These are phyloP conservation scores for Escarpia spicata DNA, from an alignment of 2,888 invertebrate genomes.

Conservation along the genomic window DNA sequence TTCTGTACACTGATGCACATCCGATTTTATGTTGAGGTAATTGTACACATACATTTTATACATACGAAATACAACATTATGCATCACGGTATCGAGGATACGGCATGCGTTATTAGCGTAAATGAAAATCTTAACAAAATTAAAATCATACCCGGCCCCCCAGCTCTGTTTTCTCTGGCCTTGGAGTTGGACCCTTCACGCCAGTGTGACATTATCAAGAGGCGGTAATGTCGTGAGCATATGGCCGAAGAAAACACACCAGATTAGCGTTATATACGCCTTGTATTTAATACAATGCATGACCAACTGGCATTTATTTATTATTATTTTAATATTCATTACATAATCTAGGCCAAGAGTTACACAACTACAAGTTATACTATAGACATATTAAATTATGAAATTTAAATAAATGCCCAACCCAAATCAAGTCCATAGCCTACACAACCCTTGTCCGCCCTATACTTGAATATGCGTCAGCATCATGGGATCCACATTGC, in stretches of 20 bases:
- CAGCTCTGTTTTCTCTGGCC: neutral
- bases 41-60: neutral
- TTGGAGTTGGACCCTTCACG: conserved; percentile 13
- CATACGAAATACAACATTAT: neutral
- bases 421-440: too few relatives aligned
- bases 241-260: neutral
- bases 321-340: too few relatives aligned
- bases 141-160: conserved; percentile 6
- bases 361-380: too few relatives aligned
- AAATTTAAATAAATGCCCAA: too few relatives aligned
- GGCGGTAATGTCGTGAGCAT: neutral
- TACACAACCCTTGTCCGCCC: too few relatives aligned
- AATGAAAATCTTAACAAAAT: neutral
- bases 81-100: neutral
- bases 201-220: neutral
- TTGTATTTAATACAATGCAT: neutral
- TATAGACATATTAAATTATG: too few relatives aligned
- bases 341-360: too few relatives aligned
- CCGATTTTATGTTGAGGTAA: neutral
- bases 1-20: conserved; percentile 1
- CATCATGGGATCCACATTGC: too few relatives aligned
- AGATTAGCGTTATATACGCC: neutral
- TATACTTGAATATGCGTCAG: too few relatives aligned
- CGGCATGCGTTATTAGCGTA: neutral
- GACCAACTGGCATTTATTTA: neutral